These are phyloP conservation scores for Atherinosoma microstoma DNA, from an alignment of 2,797 vertebrate species.

Conservation along the genomic window DNA sequence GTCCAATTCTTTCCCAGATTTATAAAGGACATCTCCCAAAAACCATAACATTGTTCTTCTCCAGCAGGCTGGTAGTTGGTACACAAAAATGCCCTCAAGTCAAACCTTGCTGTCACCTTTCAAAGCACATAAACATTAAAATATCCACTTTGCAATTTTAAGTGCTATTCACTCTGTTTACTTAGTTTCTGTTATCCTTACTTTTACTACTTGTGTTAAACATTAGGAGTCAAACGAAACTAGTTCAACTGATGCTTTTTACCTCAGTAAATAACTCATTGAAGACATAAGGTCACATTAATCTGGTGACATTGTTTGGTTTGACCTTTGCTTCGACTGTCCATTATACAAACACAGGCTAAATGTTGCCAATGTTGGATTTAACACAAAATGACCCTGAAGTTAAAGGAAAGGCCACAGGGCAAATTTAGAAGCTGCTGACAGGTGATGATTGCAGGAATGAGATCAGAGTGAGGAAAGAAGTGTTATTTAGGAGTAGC, in stretches of 20 bases:
- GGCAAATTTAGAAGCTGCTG: constrained; percentile 37
- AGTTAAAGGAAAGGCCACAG: constrained; percentile 44
- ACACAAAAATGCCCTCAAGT: not conserved
- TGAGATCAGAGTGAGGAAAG: constrained; percentile 31
- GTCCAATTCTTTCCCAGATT: constrained; percentile 25
- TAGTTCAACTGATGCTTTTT: not conserved
- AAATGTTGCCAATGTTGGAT: constrained; percentile 27
- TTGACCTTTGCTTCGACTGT: constrained; percentile 6
- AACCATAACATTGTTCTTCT: constrained; percentile 1
- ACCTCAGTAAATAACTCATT: constrained; percentile 11
- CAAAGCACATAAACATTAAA: constrained; percentile 29
- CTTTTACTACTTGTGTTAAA: not conserved
- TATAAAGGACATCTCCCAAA: constrained; percentile 2
- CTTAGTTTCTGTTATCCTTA: not conserved
- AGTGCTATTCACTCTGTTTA: not conserved
- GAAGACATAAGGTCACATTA: constrained; percentile 3
- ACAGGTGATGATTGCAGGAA: constrained; percentile 44
- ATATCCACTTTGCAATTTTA: constrained; percentile 13
- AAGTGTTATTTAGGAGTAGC: constrained; percentile 38
- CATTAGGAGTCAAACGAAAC: not conserved
- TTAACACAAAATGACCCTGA: constrained; percentile 39
- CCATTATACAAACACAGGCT: not conserved
- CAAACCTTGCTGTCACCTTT: constrained; percentile 13
- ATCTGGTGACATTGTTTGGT: constrained; percentile 27
- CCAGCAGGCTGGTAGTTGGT: not conserved